Base-by-base conservation (phyloP, 2,797 vertebrate species). In the Neopelma chrysocephalum region DNA sequence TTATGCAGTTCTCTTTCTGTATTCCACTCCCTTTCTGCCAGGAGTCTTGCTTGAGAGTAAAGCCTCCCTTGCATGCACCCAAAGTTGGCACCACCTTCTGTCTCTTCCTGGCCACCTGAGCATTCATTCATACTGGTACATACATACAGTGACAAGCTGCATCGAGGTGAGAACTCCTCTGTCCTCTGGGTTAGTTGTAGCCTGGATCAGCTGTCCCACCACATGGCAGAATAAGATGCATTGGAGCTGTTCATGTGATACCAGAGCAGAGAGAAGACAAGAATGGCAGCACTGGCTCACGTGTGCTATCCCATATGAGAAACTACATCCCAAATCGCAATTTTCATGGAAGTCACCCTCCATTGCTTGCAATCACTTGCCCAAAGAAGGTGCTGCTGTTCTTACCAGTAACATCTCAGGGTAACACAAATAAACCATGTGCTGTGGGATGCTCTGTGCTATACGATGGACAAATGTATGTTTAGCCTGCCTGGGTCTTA, bases 161-260 rank as follows among this genome's bases (percentile, higher is more conserved):
- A 36, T 1, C 10, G 58, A 79, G 36, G 31, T 12, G 17, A 80
- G 68, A 79, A 82, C 50, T 48, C 42, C 61, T 65, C 57, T 43
- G 12, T 51, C 43, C 56, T 71, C 43, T 31, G 34, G 48, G 69
- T 31, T 45, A 27, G 6, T 3, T 79, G 64, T 13, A 75, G 54
- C 20, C 31, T 34, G 25, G 23, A 69, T 29, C 71, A 66, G 36
- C 2, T 60, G n/a, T 85, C 48, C 51, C 71, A 82, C 12, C 27
- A 50, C 62, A 11, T 0, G 22, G 66, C 45, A 34, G 36, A 15
- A 43, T 1, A 18, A 92, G 22, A n/a, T n/a, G n/a, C 57, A 57
- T 0, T 32, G 54, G 29, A 25, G 60, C 18, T 1, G 1, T 13
- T 68, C 20, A 8, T 2, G 25, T 2, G 40, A 60, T 1, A 75